Base-by-base conservation (phyloP, 2,888 invertebrate species). In the Amphiduros pacificus region DNA sequence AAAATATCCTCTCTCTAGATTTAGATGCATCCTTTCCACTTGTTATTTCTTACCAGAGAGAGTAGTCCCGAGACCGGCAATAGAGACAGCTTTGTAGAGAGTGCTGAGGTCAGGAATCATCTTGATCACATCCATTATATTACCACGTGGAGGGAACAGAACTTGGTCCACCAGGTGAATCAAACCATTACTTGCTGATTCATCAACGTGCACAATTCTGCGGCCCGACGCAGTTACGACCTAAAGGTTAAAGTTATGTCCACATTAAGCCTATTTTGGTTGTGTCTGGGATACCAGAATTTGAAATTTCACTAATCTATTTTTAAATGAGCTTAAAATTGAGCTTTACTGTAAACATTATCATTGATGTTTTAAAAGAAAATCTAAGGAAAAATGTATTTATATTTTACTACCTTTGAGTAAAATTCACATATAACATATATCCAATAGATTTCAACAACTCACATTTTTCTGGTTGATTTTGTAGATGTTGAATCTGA, bases 161-260 rank as follows among this genome's bases (percentile, higher is more conserved):
- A 77, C 73, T 53, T 69, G 62, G 60, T 77, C 76, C n/a, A 82
- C 70, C 3, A 80, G 71, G 63, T 82, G 81, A 52, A 79, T 75
- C 24, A 82, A 78, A 2, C 81, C 82, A 62, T 82, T 82, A 5
- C 74, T 71, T 3, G 75, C 75, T 40, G 66, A 71, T 55, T 73
- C 67, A 63, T 75, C 68, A 14, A 70, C 63, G 55, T 65, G 53
- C 6, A 69, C 63, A n/a, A 75, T 70, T 1, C 69, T 68, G 20
- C 72, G 68, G 17, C 75, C 74, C 26, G 70, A 68, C 6, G 71
- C 71, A 26, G 75, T 75, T 17, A 70, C 59, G 0, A 63, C 54
- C 72, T 74, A 61, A n/a, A 48, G 22, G 26, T 28, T 31, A 5
- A 54, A 28, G 27, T 6, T 24, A 52, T 17, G 29, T 11, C 5